A percentile compares a stretch with the other conserved stretches of the same genome.
These are phyloP conservation scores for Leptopilina drosophilae DNA, from an alignment of 2,888 invertebrate species.

Conservation along the genomic window DNA sequence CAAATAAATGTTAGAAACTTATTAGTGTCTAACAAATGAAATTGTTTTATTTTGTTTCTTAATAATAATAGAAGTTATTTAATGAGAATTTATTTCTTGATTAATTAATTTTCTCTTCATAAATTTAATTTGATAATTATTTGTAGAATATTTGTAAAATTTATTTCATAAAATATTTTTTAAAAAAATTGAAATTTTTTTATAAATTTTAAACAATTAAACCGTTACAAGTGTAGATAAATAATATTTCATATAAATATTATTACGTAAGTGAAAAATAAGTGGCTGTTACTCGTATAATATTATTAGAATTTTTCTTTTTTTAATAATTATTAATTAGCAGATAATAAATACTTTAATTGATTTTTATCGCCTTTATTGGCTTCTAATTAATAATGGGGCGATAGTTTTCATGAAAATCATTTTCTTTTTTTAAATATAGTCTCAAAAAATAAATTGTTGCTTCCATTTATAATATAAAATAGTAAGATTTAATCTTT, in stretches of 20 bases:
- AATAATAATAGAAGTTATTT: too few relatives aligned
- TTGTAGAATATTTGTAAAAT: too few relatives aligned
- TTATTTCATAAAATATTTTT: too few relatives aligned
- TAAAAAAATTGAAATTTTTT: neutral
- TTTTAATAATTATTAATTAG: neutral
- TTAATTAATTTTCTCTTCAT: neutral
- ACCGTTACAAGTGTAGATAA: constrained; percentile 46
- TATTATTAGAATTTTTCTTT: neutral
- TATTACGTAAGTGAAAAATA: constrained; percentile 44
- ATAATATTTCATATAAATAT: constrained; percentile 36
- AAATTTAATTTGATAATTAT: too few relatives aligned
- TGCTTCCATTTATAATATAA: constrained; percentile 14
- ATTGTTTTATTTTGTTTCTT: too few relatives aligned
- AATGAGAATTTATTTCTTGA: too few relatives aligned
- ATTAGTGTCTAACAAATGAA: too few relatives aligned
- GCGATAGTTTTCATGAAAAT: too few relatives aligned
- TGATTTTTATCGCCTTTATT: too few relatives aligned
- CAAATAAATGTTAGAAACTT: too few relatives aligned
- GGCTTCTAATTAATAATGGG: too few relatives aligned
- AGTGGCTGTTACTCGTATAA: constrained; percentile 41
- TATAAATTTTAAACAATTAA: constrained; percentile 43
- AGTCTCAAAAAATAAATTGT: neutral
- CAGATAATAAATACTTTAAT: neutral
- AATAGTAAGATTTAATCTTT: neutral
- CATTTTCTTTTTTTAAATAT: neutral